Conservation (phyloP, 2,113 vertebrate genomes). For the Mesoclemmys tuberculata region DNA sequence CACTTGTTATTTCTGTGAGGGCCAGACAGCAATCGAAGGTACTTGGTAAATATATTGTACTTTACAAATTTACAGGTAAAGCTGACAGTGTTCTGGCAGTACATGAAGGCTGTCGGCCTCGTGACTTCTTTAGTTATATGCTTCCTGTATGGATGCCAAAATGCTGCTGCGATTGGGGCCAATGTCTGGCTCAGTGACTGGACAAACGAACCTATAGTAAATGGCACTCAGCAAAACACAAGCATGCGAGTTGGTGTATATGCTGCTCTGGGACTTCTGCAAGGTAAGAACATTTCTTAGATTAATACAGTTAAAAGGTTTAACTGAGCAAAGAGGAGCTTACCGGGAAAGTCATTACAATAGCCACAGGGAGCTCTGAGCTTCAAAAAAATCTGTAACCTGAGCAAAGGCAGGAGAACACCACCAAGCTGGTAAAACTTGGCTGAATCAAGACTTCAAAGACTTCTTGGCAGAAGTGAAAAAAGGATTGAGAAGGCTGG, state of each 20-base stretch:
- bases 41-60: background rate
- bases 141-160: conserved; percentile 89
- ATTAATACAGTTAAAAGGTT: background rate
- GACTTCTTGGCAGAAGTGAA: background rate
- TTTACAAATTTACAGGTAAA: conserved; percentile 85
- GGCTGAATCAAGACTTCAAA: background rate
- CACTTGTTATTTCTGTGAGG: background rate
- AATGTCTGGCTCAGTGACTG: conserved; percentile 96
- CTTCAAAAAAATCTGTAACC: accelerated
- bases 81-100: conserved; percentile 88
- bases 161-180: conserved; percentile 87
- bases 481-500: background rate
- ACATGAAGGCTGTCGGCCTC: conserved; percentile 86
- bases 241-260: conserved; percentile 89
- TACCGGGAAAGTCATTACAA: accelerated
- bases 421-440: background rate
- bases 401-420: background rate
- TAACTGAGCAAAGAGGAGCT: background rate
- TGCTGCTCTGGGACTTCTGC: conserved; percentile 88
- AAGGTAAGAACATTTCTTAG: conserved; percentile 82
- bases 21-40: background rate
- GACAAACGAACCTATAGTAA: conserved; percentile 83
- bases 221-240: conserved; percentile 75
- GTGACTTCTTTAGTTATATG: conserved; percentile 82
- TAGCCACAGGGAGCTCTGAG: background rate